phyloP scores from a whole-genome alignment of 2,113 vertebrate genomes.

The Antennarius striatus region DNA sequence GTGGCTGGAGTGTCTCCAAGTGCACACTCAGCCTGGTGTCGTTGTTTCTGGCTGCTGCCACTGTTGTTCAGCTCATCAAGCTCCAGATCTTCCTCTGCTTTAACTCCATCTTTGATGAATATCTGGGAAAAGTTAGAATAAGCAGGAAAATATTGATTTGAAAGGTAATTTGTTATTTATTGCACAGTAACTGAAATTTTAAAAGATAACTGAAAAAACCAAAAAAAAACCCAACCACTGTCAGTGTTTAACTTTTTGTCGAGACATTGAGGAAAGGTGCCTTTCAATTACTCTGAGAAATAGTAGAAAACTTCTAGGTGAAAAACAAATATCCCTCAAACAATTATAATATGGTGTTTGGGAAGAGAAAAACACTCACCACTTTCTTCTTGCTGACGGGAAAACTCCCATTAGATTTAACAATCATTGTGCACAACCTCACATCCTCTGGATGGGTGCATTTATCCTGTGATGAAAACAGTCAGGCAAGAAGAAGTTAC shows the following conservation, averaged over 20 bases:
- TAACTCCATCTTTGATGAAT: slow-evolving; percentile 87
- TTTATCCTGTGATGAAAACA: slow-evolving; percentile 87
- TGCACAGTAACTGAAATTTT: not conserved
- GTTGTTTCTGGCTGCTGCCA: slow-evolving; percentile 86
- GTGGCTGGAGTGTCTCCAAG: slow-evolving; percentile 79
- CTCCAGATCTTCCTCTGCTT: slow-evolving; percentile 88
- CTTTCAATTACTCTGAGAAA: slow-evolving; percentile 5
- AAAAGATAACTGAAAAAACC: too few relatives aligned
- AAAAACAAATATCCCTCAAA: slow-evolving; percentile 8
- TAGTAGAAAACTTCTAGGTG: not conserved
- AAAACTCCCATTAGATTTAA: slow-evolving; percentile 96
- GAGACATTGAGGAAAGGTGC: too few relatives aligned
- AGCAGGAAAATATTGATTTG: not conserved
- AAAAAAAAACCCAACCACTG: too few relatives aligned
- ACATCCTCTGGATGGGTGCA: slow-evolving; percentile 97
- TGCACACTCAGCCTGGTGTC: slow-evolving; percentile 51
- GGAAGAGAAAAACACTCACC: slow-evolving; percentile 78
- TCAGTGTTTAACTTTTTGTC: too few relatives aligned
- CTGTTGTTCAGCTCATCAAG: slow-evolving; percentile 91
- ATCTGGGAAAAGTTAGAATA: slow-evolving; percentile 64
- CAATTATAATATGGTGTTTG: slow-evolving; percentile 13
- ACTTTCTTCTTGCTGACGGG: slow-evolving; percentile 96
- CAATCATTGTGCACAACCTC: slow-evolving; percentile 94
- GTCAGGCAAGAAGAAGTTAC: slow-evolving; percentile 49
- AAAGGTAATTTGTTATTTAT: not conserved